phyloP scores from a whole-genome alignment of 2,797 vertebrate species.

The Gobionotothen gibberifrons region DNA sequence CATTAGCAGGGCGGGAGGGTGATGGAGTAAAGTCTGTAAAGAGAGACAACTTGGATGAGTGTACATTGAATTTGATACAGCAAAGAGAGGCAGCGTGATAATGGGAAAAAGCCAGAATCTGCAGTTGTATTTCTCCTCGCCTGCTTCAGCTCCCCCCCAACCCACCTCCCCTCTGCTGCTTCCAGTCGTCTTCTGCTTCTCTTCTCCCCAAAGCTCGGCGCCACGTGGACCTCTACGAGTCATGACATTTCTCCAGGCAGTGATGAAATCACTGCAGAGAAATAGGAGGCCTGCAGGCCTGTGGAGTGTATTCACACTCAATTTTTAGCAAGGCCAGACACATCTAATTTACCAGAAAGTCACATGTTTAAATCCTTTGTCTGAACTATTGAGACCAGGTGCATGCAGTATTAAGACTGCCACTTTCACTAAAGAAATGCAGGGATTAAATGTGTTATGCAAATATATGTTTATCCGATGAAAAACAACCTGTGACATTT shows the following conservation, averaged over 20 bases:
- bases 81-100: conserved; percentile 72
- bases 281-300: conserved; percentile 69
- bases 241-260: conserved; percentile 84
- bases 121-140: conserved; percentile 62
- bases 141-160: conserved; percentile 22
- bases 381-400: conserved; percentile 44
- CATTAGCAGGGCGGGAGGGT: conserved; percentile 42
- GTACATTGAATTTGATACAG: conserved; percentile 80
- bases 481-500: conserved; percentile 17
- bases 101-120: conserved; percentile 73
- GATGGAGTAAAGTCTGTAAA: conserved; percentile 73
- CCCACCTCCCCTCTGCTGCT: conserved; percentile 36
- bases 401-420: conserved; percentile 33
- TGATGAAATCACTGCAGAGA: conserved; percentile 80
- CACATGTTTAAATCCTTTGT: conserved; percentile 56
- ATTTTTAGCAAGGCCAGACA: conserved; percentile 67
- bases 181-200: conserved; percentile 59
- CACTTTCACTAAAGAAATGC: conserved; percentile 37
- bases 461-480: neutral
- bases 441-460: conserved; percentile 13
- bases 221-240: conserved; percentile 83
- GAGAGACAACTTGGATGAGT: conserved; percentile 77
- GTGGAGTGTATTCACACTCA: conserved; percentile 70
- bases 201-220: conserved; percentile 59
- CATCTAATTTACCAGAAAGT: conserved; percentile 71